Conservation (phyloP, 2,113 vertebrate species). For the Hippolais icterina region DNA sequence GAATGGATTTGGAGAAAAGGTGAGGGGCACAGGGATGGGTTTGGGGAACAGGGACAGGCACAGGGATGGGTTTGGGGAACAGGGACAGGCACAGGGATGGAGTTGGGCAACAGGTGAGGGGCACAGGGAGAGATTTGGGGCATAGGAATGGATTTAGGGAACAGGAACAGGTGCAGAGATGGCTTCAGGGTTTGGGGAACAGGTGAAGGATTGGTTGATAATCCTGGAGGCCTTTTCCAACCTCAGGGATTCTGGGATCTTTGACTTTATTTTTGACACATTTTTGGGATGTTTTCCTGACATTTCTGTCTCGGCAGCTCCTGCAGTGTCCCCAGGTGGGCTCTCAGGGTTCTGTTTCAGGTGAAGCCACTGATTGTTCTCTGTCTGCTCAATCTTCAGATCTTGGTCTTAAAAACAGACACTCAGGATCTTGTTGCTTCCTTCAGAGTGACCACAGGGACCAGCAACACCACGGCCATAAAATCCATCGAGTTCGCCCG, state of each 20-base stretch:
- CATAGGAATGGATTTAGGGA: background rate
- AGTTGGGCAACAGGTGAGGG: too few species aligned
- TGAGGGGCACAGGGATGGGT: background rate
- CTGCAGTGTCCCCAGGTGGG: background rate
- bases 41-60: background rate
- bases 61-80: background rate
- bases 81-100: background rate
- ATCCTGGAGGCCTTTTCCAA: background rate
- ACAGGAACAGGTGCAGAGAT: background rate
- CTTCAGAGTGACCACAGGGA: conserved; percentile 97
- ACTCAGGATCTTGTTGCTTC: conserved; percentile 96
- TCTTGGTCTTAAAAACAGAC: conserved; percentile 94
- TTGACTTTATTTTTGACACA: accelerated
- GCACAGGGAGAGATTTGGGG: background rate
- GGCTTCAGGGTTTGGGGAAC: background rate
- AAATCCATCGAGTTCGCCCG: conserved; percentile 98
- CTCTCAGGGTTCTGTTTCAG: background rate
- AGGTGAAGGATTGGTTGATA: too few species aligned
- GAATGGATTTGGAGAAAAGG: background rate
- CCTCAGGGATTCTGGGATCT: background rate
- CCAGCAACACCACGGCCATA: conserved; percentile 98
- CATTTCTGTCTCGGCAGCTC: background rate
- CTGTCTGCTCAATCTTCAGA: conserved; percentile 75
- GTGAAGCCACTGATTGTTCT: background rate
- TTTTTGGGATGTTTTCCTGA: background rate